Evolutionary conservation across 2,797 vertebrate genomes (phyloP).

Genomic region (Tauraco hartlaubi): DNA sequence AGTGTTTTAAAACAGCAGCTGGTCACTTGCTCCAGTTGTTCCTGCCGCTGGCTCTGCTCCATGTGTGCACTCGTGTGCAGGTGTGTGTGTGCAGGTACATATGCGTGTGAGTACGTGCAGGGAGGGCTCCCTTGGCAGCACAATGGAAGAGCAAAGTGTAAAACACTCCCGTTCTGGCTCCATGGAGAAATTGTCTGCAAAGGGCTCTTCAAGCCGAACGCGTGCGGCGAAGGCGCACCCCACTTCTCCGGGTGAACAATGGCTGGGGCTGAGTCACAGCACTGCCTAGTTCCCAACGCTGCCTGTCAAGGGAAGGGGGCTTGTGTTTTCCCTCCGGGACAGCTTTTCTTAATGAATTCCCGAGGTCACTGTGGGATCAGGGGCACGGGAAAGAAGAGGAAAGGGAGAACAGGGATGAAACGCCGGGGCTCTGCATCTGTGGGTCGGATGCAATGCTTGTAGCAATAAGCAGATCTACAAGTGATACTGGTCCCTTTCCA

Average conservation of each 20-base stretch:
- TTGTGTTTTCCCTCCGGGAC: neutral
- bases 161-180: neutral
- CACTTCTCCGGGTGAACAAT: neutral
- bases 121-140: neutral
- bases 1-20: neutral
- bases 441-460: neutral
- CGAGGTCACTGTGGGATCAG: neutral
- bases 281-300: rapidly evolving
- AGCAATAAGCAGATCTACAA: neutral
- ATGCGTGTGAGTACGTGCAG: no score
- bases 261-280: neutral
- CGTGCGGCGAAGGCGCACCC: rapidly evolving
- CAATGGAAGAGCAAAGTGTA: neutral
- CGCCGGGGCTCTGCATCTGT: rapidly evolving
- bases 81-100: neutral
- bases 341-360: neutral
- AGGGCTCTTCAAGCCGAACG: neutral
- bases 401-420: neutral
- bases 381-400: neutral
- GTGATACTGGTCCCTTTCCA: neutral
- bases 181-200: neutral
- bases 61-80: neutral
- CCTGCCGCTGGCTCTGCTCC: neutral
- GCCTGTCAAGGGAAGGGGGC: neutral
- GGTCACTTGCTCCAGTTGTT: neutral